A percentile compares a stretch with the other conserved stretches of the same genome.
phyloP scores from a whole-genome alignment of 2,888 invertebrate genomes.

The Julus scandinavius region DNA sequence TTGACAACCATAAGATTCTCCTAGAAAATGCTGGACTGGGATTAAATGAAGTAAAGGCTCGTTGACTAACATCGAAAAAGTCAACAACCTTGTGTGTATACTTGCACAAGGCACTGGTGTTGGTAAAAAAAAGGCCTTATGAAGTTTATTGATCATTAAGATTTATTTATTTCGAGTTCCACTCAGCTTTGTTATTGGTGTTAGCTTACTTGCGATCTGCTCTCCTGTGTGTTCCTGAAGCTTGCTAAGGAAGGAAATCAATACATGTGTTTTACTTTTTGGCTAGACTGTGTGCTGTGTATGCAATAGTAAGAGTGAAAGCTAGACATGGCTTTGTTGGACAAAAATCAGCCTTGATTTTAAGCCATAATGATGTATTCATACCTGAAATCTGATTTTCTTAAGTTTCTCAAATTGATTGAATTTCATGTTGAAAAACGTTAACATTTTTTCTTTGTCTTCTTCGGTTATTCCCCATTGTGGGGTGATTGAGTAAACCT shows the following conservation, averaged over 20 bases:
- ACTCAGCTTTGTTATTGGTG: not conserved
- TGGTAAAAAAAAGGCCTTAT: not conserved
- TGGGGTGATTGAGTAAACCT: too few relatives aligned
- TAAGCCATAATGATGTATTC: not conserved
- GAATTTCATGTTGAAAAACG: too few relatives aligned
- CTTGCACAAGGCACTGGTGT: not conserved
- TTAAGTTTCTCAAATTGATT: not conserved
- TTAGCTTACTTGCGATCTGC: not conserved
- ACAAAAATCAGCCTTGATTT: not conserved
- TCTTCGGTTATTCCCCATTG: too few relatives aligned
- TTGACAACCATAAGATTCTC: too few relatives aligned
- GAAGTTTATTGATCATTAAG: not conserved
- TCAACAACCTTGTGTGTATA: too few relatives aligned
- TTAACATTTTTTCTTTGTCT: too few relatives aligned
- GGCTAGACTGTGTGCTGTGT: not conserved
- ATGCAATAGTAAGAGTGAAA: not conserved
- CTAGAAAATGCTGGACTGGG: too few relatives aligned
- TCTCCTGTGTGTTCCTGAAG: not conserved
- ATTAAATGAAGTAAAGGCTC: too few relatives aligned
- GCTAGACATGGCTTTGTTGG: not conserved
- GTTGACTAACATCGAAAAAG: too few relatives aligned
- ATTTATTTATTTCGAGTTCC: not conserved
- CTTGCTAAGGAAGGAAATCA: not conserved
- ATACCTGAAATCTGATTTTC: not conserved
- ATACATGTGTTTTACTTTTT: not conserved